Conservation (phyloP, 2,797 vertebrate species). For the Loriculus beryllinus region DNA sequence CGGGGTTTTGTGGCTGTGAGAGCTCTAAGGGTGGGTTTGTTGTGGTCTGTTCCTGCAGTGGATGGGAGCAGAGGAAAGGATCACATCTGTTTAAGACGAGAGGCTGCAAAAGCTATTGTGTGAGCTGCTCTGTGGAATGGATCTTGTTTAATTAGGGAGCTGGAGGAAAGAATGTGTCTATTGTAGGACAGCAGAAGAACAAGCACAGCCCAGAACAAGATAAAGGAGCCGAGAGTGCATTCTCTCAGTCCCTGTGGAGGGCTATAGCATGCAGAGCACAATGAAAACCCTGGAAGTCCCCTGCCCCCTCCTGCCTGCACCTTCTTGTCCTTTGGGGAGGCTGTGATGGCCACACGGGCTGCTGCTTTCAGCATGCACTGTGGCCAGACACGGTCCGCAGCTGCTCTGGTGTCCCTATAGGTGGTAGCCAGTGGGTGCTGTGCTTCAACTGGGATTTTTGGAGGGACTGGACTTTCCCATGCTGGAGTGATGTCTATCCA, state of each 20-base stretch:
- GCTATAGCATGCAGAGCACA: not conserved
- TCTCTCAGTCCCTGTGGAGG: not conserved
- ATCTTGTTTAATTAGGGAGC: not conserved
- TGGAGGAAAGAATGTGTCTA: not conserved
- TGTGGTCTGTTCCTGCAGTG: not conserved
- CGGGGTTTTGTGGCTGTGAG: fast-evolving
- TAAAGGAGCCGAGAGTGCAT: not conserved
- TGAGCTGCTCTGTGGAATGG: not conserved
- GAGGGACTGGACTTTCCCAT: not conserved
- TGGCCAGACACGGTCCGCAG: fast-evolving
- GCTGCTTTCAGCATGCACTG: not conserved
- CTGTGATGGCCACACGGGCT: not conserved
- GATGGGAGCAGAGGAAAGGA: not conserved
- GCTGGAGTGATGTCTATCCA: not conserved
- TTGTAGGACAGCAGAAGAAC: not conserved
- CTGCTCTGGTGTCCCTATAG: not conserved
- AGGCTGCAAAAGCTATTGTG: not conserved
- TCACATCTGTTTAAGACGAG: not conserved
- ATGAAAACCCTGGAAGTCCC: not conserved
- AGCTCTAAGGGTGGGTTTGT: not conserved
- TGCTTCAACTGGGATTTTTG: not conserved
- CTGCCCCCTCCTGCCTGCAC: not conserved
- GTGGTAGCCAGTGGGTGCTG: fast-evolving
- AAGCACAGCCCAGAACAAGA: not conserved
- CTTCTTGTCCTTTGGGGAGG: fast-evolving